Evolutionary conservation across 2,888 invertebrate genomes (phyloP), one percentile per base, ranked within the genome.

Genomic region (Hydroisotoma schaefferi): DNA sequence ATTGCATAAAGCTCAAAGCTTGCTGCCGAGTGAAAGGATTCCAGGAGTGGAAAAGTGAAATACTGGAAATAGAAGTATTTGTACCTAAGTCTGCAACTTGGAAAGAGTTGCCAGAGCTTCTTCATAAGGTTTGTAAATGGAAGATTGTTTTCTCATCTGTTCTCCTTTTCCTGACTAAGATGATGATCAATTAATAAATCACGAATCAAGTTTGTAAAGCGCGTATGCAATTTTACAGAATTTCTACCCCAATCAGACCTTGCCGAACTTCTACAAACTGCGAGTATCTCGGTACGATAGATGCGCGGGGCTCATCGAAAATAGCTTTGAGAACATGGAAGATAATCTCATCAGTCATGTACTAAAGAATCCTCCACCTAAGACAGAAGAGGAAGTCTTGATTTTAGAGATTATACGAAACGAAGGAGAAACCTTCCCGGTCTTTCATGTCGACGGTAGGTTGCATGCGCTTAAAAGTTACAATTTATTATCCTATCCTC

Each of bases 221-320:
- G n/a, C n/a, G n/a, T n/a, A n/a, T n/a, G n/a, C n/a, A n/a, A 51
- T 8, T 23, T 68, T 65, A 2, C 70, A 81, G 80, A 78, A 81
- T 71, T 80, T 86, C 55, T 80, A 81, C 65, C 77, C 87, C 37
- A 81, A 84, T 26, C 77, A 78, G 23, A 74, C 81, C 59, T 82
- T 85, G 1, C 81, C 83, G 2, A 70, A 84, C n/a, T 81, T 84
- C 53, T 83, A 85, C 65, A 87, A 86, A 18, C 40, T 65, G 73
- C 83, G 89, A 4, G 78, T 90, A 26, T 87, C 89, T 22, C 82
- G 81, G 57, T 90, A 85, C 73, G 84, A 87, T 73, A 81, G 81
- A 56, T 76, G 78, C 47, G 80, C 80, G 60, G 85, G 86, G 65
- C 80, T 83, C 10, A 82, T 89, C 26, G 83, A 86, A 64, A 81